Evolutionary conservation across 37 sponge, comb jelly and placozoan species (phyloP).

Genomic region (Amphimedon queenslandica): DNA sequence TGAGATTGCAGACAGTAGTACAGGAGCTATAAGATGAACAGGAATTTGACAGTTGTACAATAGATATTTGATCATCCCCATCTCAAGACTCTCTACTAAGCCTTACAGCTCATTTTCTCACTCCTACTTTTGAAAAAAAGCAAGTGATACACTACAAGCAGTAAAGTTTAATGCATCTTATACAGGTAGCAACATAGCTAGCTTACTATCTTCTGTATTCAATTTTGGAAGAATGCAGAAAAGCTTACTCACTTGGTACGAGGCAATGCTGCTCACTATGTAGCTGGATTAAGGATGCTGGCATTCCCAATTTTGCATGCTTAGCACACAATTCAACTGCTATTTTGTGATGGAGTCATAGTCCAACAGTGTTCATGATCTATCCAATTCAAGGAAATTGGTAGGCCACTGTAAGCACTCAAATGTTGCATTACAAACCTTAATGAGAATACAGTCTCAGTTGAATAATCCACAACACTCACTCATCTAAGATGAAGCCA

Average conservation of each 20-base stretch:
- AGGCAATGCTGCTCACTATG: conserved; percentile 21
- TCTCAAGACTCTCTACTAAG: neutral
- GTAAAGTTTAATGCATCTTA: neutral
- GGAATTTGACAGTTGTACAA: neutral
- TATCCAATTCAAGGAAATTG: conserved; percentile 15
- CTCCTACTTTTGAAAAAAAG: neutral
- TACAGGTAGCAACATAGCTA: neutral
- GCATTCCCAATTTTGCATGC: conserved; percentile 11
- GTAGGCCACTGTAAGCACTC: conserved; percentile 45
- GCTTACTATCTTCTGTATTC: neutral
- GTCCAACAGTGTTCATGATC: conserved; percentile 26
- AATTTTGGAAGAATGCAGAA: neutral
- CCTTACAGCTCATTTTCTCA: conserved; percentile 11
- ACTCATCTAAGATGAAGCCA: conserved; percentile 7
- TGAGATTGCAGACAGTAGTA: neutral
- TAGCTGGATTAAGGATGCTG: conserved; percentile 17
- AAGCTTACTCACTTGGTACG: neutral
- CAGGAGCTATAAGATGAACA: neutral
- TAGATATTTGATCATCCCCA: neutral
- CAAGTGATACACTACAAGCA: neutral
- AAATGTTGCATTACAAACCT: neutral
- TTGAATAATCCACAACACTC: conserved; percentile 5
- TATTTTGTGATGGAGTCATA: conserved; percentile 36
- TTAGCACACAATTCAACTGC: conserved; percentile 41
- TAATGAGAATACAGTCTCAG: conserved; percentile 2